Percentiles rank a stretch among this genome's conserved stretches.
Evolutionary conservation across 2,797 vertebrate genomes (phyloP).

Genomic region (Gallinago stenura): DNA sequence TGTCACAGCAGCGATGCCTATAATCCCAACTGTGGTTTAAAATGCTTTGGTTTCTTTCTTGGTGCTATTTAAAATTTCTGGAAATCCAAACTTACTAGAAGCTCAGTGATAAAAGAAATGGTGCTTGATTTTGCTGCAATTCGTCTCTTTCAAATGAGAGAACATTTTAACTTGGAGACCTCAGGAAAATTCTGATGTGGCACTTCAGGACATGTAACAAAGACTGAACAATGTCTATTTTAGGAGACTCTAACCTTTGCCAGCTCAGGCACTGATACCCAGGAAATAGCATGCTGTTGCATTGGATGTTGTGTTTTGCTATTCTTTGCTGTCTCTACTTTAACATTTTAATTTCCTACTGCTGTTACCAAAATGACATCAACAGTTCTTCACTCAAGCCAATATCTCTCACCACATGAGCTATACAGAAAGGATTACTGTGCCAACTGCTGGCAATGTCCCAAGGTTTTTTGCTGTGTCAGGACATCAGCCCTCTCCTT

Average conservation of each 20-base stretch:
- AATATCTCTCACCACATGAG: neutral
- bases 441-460: conserved; percentile 4
- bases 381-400: neutral
- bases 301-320: neutral
- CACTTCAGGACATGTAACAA: neutral
- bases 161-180: neutral
- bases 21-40: neutral
- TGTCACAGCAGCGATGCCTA: neutral
- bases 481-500: conserved; percentile 5
- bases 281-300: neutral
- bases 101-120: neutral
- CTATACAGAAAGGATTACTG: neutral
- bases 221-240: neutral
- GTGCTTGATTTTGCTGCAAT: neutral
- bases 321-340: neutral
- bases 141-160: neutral
- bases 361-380: neutral
- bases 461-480: conserved; percentile 39
- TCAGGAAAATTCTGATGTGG: neutral
- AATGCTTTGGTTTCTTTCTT: neutral
- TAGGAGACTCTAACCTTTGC: neutral
- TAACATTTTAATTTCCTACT: conserved; percentile 8
- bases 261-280: neutral
- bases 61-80: neutral
- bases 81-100: neutral